Conservation (phyloP, 2,888 invertebrate genomes). For the Pristionchus japonicus region DNA sequence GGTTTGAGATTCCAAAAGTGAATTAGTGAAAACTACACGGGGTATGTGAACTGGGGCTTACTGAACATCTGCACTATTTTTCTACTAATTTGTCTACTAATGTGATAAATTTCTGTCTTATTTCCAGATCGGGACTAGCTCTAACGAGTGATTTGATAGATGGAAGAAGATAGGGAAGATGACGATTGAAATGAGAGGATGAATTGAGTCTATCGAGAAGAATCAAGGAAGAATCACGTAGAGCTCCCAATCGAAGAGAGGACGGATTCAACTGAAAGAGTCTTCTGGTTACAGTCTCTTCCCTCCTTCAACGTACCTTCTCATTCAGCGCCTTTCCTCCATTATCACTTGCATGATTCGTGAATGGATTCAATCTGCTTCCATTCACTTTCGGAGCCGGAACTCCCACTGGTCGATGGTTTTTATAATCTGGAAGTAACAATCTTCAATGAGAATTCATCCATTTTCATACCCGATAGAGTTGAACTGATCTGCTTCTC, state of each 20-base stretch:
- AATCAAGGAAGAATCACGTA: background rate
- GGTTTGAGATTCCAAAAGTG: background rate
- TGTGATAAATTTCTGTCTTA: conserved; percentile 49
- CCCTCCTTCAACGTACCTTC: background rate
- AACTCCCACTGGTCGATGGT: conserved; percentile 50
- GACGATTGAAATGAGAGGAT: background rate
- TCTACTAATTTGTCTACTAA: conserved; percentile 22
- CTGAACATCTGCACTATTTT: background rate
- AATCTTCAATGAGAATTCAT: background rate
- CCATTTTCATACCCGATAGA: background rate
- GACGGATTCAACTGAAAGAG: conserved; percentile 6
- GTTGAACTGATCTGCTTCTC: conserved; percentile 27
- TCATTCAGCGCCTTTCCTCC: conserved; percentile 30
- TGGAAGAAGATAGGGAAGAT: conserved; percentile 47
- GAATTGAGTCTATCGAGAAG: background rate
- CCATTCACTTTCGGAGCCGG: conserved; percentile 36
- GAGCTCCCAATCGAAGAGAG: conserved; percentile 29
- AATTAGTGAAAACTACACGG: background rate
- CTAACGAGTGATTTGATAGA: conserved; percentile 53
- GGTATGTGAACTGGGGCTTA: background rate
- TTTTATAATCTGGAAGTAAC: conserved; percentile 52
- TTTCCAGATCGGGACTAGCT: conserved; percentile 57
- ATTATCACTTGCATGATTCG: background rate
- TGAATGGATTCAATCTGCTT: conserved; percentile 41
- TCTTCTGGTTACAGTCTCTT: no score